phyloP scores from a whole-genome alignment of 2,797 vertebrate genomes.

The Thamnophis elegans region DNA sequence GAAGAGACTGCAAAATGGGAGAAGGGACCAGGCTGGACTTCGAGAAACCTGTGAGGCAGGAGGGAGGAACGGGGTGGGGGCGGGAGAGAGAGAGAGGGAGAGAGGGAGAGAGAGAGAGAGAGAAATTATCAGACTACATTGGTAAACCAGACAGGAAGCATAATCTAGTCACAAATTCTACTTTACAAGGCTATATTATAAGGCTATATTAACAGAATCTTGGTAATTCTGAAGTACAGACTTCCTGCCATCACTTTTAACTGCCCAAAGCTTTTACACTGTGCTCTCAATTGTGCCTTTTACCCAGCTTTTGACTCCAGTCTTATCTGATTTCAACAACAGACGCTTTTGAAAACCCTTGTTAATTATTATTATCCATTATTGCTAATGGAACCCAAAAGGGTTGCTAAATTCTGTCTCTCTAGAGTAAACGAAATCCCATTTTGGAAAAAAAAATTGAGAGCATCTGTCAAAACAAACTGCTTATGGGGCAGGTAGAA shows the following conservation, averaged over 20 bases:
- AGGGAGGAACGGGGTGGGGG: background rate
- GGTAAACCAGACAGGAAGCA: background rate
- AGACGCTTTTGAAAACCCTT: background rate
- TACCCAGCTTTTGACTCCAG: background rate
- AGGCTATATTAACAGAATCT: background rate
- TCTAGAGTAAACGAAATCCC: background rate
- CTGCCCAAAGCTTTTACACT: background rate
- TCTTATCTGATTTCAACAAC: background rate
- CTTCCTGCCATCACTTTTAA: background rate
- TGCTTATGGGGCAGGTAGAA: background rate
- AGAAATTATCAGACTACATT: background rate
- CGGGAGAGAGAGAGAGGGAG: too few relatives aligned
- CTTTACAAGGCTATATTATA: background rate
- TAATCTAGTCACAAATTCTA: background rate
- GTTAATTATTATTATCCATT: too few relatives aligned
- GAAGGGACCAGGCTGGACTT: constrained; percentile 63
- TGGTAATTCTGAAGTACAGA: background rate
- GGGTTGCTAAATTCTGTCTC: background rate
- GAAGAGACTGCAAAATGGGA: constrained; percentile 70
- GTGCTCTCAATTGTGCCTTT: background rate
- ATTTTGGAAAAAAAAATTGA: background rate
- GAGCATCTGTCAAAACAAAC: background rate
- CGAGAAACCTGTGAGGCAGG: constrained; percentile 58
- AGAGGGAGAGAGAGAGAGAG: background rate
- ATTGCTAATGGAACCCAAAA: background rate